Evolutionary conservation across 2,888 invertebrate genomes (phyloP).

Genomic region (Macropis europaea): DNA sequence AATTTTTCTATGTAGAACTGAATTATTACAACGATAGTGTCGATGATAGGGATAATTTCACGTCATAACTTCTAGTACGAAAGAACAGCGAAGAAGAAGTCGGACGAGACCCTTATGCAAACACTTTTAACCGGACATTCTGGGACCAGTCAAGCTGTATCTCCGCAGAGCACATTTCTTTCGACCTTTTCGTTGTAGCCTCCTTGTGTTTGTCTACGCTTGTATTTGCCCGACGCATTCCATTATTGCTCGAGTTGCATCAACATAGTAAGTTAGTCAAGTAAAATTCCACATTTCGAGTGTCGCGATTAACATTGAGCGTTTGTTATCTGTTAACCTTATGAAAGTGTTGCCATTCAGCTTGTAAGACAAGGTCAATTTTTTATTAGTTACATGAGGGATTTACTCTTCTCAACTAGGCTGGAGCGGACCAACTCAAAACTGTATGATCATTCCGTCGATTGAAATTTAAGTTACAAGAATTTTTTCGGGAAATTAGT

Average conservation of each 20-base stretch:
- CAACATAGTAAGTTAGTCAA: slow-evolving; percentile 13
- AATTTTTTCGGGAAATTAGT: no score
- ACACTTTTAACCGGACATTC: slow-evolving; percentile 71
- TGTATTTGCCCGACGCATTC: slow-evolving; percentile 74
- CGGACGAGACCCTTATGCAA: slow-evolving; percentile 66
- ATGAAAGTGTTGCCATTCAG: no score
- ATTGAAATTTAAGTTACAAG: no score
- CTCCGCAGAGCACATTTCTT: slow-evolving; percentile 60
- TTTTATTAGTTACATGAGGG: no score
- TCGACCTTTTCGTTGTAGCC: slow-evolving; percentile 60
- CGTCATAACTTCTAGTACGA: slow-evolving; percentile 37
- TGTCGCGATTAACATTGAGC: neutral
- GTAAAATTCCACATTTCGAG: slow-evolving; percentile 12
- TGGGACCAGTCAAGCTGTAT: slow-evolving; percentile 59
- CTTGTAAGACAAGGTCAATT: no score
- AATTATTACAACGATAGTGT: neutral
- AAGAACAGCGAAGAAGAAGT: slow-evolving; percentile 59
- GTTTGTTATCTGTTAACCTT: neutral
- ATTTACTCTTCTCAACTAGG: no score
- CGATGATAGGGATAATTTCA: slow-evolving; percentile 25
- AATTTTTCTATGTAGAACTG: no score
- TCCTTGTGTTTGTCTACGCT: slow-evolving; percentile 70
- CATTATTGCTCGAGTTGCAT: slow-evolving; percentile 60
- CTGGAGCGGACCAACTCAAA: no score
- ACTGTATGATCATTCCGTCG: no score